These are phyloP conservation scores for Myotis brandtii DNA, from an alignment of 2,113 vertebrate genomes.

Conservation along the genomic window DNA sequence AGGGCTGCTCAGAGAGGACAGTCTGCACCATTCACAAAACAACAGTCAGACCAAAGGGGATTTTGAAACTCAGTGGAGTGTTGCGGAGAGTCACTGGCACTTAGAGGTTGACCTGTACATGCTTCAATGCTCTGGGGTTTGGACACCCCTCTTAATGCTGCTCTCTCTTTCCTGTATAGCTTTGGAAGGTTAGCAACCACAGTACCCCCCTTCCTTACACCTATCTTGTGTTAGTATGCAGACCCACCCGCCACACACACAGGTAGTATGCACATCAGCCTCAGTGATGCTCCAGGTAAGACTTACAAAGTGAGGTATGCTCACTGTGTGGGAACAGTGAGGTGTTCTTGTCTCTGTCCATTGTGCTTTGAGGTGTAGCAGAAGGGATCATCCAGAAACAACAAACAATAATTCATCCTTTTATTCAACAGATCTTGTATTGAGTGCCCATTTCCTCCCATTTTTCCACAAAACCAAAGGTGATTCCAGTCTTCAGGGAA, in stretches of 20 bases:
- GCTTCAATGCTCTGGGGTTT: neutral
- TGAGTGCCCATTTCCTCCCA: neutral
- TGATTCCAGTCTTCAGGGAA: neutral
- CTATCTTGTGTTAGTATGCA: neutral
- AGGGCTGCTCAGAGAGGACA: neutral
- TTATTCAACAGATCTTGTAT: neutral
- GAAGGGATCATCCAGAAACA: neutral
- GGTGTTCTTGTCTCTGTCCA: neutral
- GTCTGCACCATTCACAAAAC: neutral
- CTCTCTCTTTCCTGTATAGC: neutral
- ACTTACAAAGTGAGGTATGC: neutral
- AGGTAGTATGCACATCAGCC: neutral
- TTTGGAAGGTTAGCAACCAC: neutral
- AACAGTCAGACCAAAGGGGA: neutral
- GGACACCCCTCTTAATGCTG: neutral
- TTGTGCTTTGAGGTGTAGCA: neutral
- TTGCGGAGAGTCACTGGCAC: neutral
- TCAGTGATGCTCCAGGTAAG: neutral
- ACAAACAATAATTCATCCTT: neutral
- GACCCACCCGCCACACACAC: neutral
- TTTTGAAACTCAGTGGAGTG: no score
- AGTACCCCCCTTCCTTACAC: accelerated
- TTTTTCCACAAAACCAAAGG: neutral
- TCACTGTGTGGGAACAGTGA: neutral
- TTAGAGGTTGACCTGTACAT: neutral